These are phyloP conservation scores for Drosophila borborema DNA, from an alignment of 2,888 invertebrate species.

Conservation along the genomic window DNA sequence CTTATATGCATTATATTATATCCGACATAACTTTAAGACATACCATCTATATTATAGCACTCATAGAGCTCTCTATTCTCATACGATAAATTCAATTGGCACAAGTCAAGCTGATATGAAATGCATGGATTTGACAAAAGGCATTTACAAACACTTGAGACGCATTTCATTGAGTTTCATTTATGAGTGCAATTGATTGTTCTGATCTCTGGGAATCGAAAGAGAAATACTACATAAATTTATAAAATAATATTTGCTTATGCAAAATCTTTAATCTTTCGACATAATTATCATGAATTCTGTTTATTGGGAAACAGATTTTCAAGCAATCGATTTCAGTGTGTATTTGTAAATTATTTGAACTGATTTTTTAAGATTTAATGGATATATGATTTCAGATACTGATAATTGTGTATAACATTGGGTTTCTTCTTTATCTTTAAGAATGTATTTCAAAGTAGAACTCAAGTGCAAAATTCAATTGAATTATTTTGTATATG, in stretches of 20 bases:
- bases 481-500: no score
- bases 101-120: conserved; percentile 5
- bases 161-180: conserved; percentile 6
- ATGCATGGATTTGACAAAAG: background rate
- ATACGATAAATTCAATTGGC: conserved; percentile 18
- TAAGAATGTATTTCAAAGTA: no score
- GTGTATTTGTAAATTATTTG: no score
- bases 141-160: background rate
- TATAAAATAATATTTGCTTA: background rate
- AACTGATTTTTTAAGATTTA: no score
- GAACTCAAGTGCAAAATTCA: no score
- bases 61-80: background rate
- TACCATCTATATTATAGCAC: background rate
- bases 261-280: background rate
- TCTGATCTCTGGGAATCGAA: background rate
- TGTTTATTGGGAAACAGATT: no score
- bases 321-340: no score
- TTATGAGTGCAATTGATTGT: conserved; percentile 32
- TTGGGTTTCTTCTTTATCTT: no score
- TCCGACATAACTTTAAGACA: background rate
- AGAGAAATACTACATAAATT: background rate
- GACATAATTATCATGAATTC: background rate
- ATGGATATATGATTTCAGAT: no score
- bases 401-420: no score
- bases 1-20: no score